Conservation (phyloP, 2,888 invertebrate species). For the Lumbricus terrestris region DNA sequence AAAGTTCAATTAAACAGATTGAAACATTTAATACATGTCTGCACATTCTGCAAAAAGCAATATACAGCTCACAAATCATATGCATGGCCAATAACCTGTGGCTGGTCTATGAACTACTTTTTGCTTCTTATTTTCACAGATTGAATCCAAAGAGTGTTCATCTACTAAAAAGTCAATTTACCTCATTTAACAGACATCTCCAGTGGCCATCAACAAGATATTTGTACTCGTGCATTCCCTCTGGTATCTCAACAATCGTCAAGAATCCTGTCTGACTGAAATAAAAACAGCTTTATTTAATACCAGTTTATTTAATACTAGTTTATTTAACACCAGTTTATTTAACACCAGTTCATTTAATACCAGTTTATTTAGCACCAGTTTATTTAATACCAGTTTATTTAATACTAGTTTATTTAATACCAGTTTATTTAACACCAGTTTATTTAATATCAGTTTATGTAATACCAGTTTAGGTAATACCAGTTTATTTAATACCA, state of each 20-base stretch:
- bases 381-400: no score
- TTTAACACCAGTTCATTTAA: no score
- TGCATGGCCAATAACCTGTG: background rate
- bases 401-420: no score
- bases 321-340: no score
- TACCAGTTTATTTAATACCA: no score
- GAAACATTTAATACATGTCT: background rate
- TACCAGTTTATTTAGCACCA: no score
- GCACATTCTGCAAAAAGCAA: background rate
- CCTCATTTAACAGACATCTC: constrained; percentile 24
- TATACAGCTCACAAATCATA: background rate
- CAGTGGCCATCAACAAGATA: constrained; percentile 27
- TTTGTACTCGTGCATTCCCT: constrained; percentile 26
- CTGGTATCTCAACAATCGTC: constrained; percentile 19
- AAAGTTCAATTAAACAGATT: no score
- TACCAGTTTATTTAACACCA: no score
- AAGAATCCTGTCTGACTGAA: constrained; percentile 27
- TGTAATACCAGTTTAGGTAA: no score
- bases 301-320: no score
- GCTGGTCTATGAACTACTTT: no score
- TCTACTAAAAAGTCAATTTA: background rate
- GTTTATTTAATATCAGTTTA: no score
- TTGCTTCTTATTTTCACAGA: background rate
- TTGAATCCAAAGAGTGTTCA: background rate
- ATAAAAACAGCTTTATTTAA: background rate